Conservation (phyloP, 1,140 invertebrate species). For the Apis cerana region DNA sequence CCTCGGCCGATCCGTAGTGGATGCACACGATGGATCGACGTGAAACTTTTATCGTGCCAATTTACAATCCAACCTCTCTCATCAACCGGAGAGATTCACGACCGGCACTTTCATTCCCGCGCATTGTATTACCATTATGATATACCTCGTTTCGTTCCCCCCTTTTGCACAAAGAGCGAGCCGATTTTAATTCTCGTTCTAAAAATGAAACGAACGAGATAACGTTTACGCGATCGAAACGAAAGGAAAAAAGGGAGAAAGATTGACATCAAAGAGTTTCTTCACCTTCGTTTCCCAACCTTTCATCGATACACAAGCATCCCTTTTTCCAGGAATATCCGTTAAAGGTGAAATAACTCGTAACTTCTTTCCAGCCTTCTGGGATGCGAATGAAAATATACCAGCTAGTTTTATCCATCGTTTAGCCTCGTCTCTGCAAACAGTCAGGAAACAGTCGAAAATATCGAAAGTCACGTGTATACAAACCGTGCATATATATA, state of each 20-base stretch:
- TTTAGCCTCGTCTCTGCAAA: constrained; percentile 19
- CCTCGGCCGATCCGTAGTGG: too few species aligned
- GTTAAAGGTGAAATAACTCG: constrained; percentile 42
- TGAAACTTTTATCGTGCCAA: background rate
- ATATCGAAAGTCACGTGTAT: constrained; percentile 17
- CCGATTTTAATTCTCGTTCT: background rate
- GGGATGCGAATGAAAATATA: constrained; percentile 52
- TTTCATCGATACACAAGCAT: constrained; percentile 1
- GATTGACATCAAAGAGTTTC: constrained; percentile 32
- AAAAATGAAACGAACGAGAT: background rate
- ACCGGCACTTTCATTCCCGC: background rate
- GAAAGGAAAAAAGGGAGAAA: background rate
- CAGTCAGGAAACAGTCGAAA: constrained; percentile 25
- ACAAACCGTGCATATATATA: background rate
- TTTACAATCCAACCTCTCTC: background rate
- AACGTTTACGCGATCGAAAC: background rate
- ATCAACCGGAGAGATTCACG: background rate
- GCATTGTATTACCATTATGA: background rate
- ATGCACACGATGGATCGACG: too few species aligned
- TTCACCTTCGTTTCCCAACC: background rate
- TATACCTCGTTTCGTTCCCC: background rate
- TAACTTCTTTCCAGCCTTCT: constrained; percentile 19
- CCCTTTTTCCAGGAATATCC: constrained; percentile 36
- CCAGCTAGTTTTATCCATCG: background rate
- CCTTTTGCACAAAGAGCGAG: background rate